Evolutionary conservation across 1,140 invertebrate species (phyloP), one percentile per base, ranked within the genome.

Genomic region (Chionoecetes opilio): DNA sequence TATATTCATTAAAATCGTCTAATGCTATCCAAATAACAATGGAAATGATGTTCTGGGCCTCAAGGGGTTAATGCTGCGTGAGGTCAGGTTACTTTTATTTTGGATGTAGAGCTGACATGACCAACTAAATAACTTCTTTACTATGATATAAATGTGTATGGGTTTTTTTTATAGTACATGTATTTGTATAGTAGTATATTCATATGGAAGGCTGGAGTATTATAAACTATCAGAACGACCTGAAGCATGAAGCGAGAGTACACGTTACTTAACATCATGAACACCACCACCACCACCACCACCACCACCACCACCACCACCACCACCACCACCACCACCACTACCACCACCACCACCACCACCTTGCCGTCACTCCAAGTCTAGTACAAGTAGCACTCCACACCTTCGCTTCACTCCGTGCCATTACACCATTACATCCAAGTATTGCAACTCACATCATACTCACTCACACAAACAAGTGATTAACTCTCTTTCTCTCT

Each of bases 131-230:
- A n/a, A 75, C 63, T 75, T n/a, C 63, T 75, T n/a, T 75, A 75
- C n/a, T 26, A 75, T 75, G 21, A 75, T 75, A 75, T 75, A 75
- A 75, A 75, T 75, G 8, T 75, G 63, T 75, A 75, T 75, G 6
- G 21, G 46, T 75, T 75, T 63, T 63, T 63, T 63, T 75, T 75
- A 75, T 75, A 14, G 21, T 53, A 53, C 21, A 53, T 53, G 46
- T 53, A 14, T 53, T 9, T 53, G 21, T 53, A 17, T 53, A 53
- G 11, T 14, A 14, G 46, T 53, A 53, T 53, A 14, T 53, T 14
- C 6, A 75, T 75, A n/a, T 75, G 63, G 63, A 75, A 75, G 63
- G 63, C 63, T 75, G 63, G 63, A 75, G 21, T 75, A 75, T 75
- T 75, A 75, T 26, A 75, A 11, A 75, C 63, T 75, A 75, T 26